Conservation (phyloP, 2,888 invertebrate genomes). For the Alitta virens region DNA sequence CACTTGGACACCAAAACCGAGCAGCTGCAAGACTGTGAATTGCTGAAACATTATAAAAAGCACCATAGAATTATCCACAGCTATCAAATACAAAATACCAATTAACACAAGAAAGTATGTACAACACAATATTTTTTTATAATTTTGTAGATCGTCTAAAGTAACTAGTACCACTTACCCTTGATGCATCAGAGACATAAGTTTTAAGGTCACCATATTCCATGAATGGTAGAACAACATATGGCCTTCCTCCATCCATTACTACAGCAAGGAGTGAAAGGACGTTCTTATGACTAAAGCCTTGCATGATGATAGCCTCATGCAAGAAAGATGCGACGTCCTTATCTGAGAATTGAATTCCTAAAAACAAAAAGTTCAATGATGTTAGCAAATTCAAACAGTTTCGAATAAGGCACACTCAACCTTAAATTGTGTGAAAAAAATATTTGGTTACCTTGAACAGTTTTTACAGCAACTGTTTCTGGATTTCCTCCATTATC, state of each 20-base stretch:
- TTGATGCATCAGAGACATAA: slow-evolving; percentile 23
- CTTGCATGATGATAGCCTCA: slow-evolving; percentile 48
- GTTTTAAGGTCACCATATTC: slow-evolving; percentile 50
- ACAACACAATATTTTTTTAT: no score
- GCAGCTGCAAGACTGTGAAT: slow-evolving; percentile 58
- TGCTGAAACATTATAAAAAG: slow-evolving; percentile 49
- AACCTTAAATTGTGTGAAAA: no score
- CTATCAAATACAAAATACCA: no score
- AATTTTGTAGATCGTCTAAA: no score
- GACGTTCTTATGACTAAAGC: slow-evolving; percentile 57
- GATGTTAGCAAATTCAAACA: no score
- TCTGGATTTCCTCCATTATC: slow-evolving; percentile 2
- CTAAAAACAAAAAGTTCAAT: no score
- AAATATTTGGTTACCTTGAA: slow-evolving; percentile 1
- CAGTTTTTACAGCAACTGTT: slow-evolving; percentile 13
- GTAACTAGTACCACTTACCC: slow-evolving; percentile 15
- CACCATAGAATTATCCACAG: no score
- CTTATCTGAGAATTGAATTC: slow-evolving; percentile 11
- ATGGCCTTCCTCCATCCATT: slow-evolving; percentile 49
- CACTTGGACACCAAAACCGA: slow-evolving; percentile 59
- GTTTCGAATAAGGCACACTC: no score
- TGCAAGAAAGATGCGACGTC: slow-evolving; percentile 24
- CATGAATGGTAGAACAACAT: slow-evolving; percentile 58
- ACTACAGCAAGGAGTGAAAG: slow-evolving; percentile 54
- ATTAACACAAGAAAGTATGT: no score